Base-by-base conservation (phyloP, 2,113 vertebrate species). In the Plotosus lineatus region DNA sequence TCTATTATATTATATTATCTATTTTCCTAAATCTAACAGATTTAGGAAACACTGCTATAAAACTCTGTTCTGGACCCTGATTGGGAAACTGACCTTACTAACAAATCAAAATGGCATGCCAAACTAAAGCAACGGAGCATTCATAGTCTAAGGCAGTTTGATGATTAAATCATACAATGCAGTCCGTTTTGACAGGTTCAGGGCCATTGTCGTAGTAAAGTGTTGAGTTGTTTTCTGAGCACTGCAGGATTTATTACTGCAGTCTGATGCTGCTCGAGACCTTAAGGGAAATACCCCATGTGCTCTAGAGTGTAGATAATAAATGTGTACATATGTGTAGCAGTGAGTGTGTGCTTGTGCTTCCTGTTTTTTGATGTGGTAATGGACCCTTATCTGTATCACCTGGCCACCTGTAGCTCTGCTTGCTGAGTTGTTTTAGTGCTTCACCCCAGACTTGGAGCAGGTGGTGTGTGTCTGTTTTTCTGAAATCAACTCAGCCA, bases 281-380 rank as follows among this genome's bases (percentile, higher is more conserved):
- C 78, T 80, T 53, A 69, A 63, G 10, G 56, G 44, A 48, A 84
- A 77, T 72, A 77, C 26, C 58, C 65, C 23, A 14, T 55, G 44
- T 76, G 61, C 77, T 80, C 74, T 60, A 65, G 77, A 69, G 51
- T 60, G 38, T n/a, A 75, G 74, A 46, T 80, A 77, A 80, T 84
- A 78, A 68, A 31, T 69, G 31, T 58, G 63, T 78, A 17, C 38
- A 38, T 50, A 31, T 68, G 36, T 71, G 51, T 48, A 48, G 42
- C 26, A 48, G n/a, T 71, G 55, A 15, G 19, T 26, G 46, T 31
- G 81, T n/a, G 31, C 10, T 65, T 65, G 71, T 75, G 44, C 60
- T 74, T 65, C 53, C 83, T 81, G 79, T 23, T 31, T 81, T 77
- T 84, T 84, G 75, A 84, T 73, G 74, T 77, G 79, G 83, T 81